Base-by-base conservation (phyloP, 2,113 vertebrate species). In the Sebastes fasciatus region DNA sequence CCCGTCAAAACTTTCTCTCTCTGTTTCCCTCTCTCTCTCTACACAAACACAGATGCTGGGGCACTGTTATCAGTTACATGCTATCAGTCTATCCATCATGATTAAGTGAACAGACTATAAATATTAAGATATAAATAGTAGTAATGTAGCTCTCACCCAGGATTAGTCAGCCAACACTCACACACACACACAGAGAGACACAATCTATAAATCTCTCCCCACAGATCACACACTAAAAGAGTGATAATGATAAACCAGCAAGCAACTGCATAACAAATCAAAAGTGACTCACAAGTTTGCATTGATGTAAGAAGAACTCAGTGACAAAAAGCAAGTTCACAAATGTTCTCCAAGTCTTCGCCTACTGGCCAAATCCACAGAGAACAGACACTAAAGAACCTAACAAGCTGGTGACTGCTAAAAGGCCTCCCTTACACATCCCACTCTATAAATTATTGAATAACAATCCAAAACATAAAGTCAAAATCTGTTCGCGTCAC, bases 121-220 rank as follows among this genome's bases (percentile, higher is more conserved):
- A 63, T 43, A 65, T 46, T 77, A 68, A 69, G 17, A 51, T 60
- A 60, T 49, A 61, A 60, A 69, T 42, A 61, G 64, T 7, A 63
- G 58, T 55, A 72, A 46, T 46, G 10, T 21, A 49, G 42, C 16
- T 67, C 21, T 77, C 52, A 48, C 42, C 13, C 63, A 58, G 42
- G 52, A 62, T 49, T 40, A 34, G 34, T 34, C 34, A 66, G n/a
- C 34, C 26, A 21, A 43, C 43, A 23, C 11, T 45, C n/a, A n/a
- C 72, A 42, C 61, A 26, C n/a, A 55, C 68, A 60, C 11, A 54
- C 7, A 72, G n/a, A 66, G 40, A 66, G 3, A n/a, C 58, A 49
- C 10, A 71, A 64, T 46, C 40, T 68, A 12, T 34, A 16, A 34
- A 52, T n/a, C 9, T 65, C 23, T 46, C 68, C n/a, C 49, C 5